Evolutionary conservation across 2,888 invertebrate genomes (phyloP).

Genomic region (Hylaea fasciaria): DNA sequence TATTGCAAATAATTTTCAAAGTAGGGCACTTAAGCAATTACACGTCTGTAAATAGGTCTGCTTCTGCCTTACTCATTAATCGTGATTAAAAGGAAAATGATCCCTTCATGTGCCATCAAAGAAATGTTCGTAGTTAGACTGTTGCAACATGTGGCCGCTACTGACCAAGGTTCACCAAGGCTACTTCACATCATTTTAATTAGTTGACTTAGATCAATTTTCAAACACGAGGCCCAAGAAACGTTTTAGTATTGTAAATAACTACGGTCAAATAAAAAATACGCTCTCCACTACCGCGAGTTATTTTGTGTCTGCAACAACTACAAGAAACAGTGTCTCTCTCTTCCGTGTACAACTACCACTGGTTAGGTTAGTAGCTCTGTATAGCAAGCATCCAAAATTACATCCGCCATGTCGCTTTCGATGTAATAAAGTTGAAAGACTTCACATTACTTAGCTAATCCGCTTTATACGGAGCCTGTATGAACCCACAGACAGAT

Average conservation of each 20-base stretch:
- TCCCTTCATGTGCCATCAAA: conserved; percentile 19
- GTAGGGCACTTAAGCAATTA: conserved; percentile 43
- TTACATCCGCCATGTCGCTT: not conserved
- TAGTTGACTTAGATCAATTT: not conserved
- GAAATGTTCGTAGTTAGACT: conserved; percentile 4
- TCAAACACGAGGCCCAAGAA: not conserved
- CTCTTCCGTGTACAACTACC: conserved; percentile 2
- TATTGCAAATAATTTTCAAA: conserved; percentile 50
- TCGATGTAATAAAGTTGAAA: not conserved
- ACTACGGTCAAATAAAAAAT: no score
- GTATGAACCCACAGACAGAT: conserved; percentile 9
- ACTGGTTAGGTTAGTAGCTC: no score
- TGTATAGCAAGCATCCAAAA: not conserved
- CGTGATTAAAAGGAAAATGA: not conserved
- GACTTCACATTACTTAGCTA: not conserved
- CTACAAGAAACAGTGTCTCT: no score
- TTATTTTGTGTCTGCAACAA: no score
- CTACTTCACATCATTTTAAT: not conserved
- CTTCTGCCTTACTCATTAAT: conserved; percentile 20
- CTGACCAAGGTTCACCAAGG: not conserved
- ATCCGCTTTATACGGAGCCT: not conserved
- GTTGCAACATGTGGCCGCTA: not conserved
- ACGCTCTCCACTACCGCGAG: no score
- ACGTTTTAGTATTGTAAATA: not conserved
- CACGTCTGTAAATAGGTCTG: conserved; percentile 22